A percentile compares a stretch with the other conserved stretches of the same genome.
Evolutionary conservation across 2,113 vertebrate species (phyloP).

Genomic region (Rhinoderma darwinii): DNA sequence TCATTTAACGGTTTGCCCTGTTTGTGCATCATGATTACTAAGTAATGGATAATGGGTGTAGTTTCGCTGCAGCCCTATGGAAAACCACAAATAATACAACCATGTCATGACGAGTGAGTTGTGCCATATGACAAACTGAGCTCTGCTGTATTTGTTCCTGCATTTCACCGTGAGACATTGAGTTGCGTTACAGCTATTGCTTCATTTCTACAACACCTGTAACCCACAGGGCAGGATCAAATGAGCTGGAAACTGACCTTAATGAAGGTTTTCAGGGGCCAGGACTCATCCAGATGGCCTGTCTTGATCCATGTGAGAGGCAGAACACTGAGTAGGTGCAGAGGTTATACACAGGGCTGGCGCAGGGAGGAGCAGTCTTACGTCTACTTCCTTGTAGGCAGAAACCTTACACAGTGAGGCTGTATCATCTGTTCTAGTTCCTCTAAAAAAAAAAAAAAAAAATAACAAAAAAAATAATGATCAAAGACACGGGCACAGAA

Average conservation of each 20-base stretch:
- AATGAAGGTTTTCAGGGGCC: background rate
- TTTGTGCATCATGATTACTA: background rate
- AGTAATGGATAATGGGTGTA: background rate
- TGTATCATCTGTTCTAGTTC: background rate
- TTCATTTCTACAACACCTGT: background rate
- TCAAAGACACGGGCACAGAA: background rate
- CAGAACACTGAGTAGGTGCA: background rate
- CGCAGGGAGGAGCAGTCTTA: background rate
- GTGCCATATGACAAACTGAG: background rate
- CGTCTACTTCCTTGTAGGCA: conserved; percentile 16
- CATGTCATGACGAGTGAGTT: too few relatives aligned
- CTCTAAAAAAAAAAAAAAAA: background rate
- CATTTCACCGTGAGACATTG: too few relatives aligned
- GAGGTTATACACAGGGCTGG: background rate
- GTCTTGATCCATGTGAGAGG: background rate
- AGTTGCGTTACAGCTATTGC: too few relatives aligned
- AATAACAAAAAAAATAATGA: background rate
- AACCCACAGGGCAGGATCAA: background rate
- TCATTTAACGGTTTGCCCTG: background rate
- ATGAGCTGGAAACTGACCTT: background rate
- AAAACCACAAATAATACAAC: background rate
- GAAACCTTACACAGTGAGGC: background rate
- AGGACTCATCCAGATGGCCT: background rate
- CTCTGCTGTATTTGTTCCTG: background rate
- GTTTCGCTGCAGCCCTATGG: background rate